Evolutionary conservation across 1,140 invertebrate species (phyloP).

Genomic region (Pseudomyrmex dendroicus): DNA sequence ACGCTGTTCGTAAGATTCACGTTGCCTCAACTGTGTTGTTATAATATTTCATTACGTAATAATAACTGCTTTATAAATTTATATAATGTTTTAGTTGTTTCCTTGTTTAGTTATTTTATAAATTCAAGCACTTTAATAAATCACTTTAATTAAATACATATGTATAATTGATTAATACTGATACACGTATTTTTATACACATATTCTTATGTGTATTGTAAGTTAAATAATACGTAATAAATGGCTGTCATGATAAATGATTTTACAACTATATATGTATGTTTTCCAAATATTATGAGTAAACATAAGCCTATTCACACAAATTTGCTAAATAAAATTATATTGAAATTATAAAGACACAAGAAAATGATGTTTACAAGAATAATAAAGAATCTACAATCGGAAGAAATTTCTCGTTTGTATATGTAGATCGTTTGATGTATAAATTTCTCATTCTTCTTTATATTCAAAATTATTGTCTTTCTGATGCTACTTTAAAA

Average conservation of each 20-base stretch:
- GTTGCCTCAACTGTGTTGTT: conserved; percentile 44
- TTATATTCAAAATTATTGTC: background rate
- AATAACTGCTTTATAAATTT: conserved; percentile 45
- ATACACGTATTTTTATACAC: background rate
- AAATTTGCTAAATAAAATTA: background rate
- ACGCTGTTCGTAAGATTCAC: conserved; percentile 33
- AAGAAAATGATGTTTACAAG: background rate
- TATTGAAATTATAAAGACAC: background rate
- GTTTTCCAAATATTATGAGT: conserved; percentile 11
- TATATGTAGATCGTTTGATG: too few species aligned
- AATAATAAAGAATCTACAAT: too few species aligned
- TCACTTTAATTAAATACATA: too few species aligned
- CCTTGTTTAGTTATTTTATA: conserved; percentile 36
- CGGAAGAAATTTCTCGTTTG: too few species aligned
- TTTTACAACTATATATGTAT: conserved; percentile 35
- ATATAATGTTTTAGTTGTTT: conserved; percentile 44
- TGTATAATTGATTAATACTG: too few species aligned
- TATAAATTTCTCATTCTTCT: background rate
- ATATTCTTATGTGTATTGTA: background rate
- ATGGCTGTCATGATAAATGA: conserved; percentile 40
- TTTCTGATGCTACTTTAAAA: background rate
- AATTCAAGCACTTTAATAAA: background rate
- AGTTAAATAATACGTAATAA: conserved; percentile 33
- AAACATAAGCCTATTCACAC: conserved; percentile 5
- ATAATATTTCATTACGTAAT: conserved; percentile 68